Evolutionary conservation across 2,797 vertebrate genomes (phyloP), one percentile per base, ranked within the genome.

Genomic region (Urosaurus nigricauda): DNA sequence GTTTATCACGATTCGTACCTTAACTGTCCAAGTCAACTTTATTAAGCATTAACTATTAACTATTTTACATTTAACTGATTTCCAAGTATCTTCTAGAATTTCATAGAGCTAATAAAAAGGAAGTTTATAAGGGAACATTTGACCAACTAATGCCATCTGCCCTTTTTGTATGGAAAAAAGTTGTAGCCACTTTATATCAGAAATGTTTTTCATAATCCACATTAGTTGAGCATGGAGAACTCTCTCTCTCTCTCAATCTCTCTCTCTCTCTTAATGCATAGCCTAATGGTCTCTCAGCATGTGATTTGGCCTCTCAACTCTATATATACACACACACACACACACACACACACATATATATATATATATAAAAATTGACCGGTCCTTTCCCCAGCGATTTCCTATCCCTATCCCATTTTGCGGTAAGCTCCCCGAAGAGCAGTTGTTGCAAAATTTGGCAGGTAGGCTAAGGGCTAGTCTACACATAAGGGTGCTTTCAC

Each of bases 11-110:
- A 73, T 93, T 82, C 11, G 87, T 92, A 94, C 95, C 96, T 96
- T 89, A 92, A 94, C 95, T 96, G 95, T 89, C 92, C 94, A 92
- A 90, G n/a, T 94, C 94, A 94, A 92, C 95, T 95, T 96, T 96
- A 26, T 29, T 35, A 74, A 35, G 13, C 19, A 16, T 37, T 68
- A 32, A 32, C 29, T 68, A 12, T 32, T 68, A 68, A 13, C 29
- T 68, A 1, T 68, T 68, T 68, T 32, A 68, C 94, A 94, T 94
- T 95, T 94, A 84, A 92, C 90, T 13, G 47, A 16, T 94, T 93
- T 17, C 65, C 19, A 5, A 17, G 70, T 93, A 35, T 78, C n/a
- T 71, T 87, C 65, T 29, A 60, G 93, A 89, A 81, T 92, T 88
- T 51, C 88, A 65, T 32, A 79, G 89, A 75, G 29, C 80, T 70